Evolutionary conservation across 2,113 vertebrate species (phyloP).

Genomic region (Gymnocephalus cernua): DNA sequence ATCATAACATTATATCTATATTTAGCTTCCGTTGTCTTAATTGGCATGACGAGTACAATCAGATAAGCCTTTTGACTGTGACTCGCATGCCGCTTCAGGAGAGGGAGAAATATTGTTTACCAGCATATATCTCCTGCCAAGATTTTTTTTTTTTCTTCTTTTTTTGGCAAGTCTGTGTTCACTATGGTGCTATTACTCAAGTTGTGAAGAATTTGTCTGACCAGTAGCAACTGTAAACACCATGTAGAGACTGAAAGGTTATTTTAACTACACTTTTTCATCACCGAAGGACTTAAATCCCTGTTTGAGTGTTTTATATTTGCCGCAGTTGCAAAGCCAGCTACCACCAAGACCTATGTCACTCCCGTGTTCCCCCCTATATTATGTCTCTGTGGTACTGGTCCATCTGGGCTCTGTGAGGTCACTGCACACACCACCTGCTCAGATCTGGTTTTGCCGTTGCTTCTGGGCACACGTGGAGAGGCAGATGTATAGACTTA

Average conservation of each 20-base stretch:
- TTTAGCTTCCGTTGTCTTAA: conserved; percentile 80
- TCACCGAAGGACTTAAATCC: conserved; percentile 17
- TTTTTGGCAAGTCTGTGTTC: conserved; percentile 5
- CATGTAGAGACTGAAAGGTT: neutral
- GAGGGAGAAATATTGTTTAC: conserved; percentile 63
- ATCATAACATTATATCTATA: conserved; percentile 75
- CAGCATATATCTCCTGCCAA: conserved; percentile 46
- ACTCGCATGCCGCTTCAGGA: conserved; percentile 68
- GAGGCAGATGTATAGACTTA: conserved; percentile 78
- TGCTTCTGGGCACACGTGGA: conserved; percentile 59
- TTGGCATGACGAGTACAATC: conserved; percentile 82
- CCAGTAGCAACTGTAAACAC: conserved; percentile 10
- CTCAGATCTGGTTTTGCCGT: conserved; percentile 61
- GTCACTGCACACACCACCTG: conserved; percentile 84
- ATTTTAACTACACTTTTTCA: conserved; percentile 10
- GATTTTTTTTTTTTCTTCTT: neutral
- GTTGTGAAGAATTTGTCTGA: conserved; percentile 5
- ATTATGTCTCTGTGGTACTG: conserved; percentile 52
- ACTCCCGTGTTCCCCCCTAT: conserved; percentile 56
- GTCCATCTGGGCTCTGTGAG: conserved; percentile 82
- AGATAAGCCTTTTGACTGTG: conserved; percentile 75
- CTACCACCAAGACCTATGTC: conserved; percentile 53
- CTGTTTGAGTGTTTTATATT: conserved; percentile 28
- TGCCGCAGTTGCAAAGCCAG: conserved; percentile 33
- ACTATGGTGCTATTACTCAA: conserved; percentile 23